phyloP scores from a whole-genome alignment of 2,797 vertebrate genomes.

The Pangasius macronema region DNA sequence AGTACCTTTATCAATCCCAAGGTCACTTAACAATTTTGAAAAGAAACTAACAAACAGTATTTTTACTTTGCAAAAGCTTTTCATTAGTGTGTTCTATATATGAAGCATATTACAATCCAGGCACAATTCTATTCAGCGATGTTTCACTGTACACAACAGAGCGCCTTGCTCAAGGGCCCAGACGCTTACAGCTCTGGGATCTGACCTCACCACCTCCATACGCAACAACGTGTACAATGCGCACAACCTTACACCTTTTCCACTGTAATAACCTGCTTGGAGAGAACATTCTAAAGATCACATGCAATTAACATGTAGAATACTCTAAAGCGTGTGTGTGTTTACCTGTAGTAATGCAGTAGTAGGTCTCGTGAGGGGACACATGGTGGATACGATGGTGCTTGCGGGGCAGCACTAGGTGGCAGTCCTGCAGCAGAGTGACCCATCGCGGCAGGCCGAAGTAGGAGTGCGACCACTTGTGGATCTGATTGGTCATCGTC shows the following conservation, averaged over 20 bases:
- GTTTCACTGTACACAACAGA: not conserved
- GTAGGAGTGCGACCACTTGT: conserved; percentile 82
- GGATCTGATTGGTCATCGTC: conserved; percentile 82
- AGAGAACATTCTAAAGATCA: not conserved
- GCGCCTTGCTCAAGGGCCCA: not conserved
- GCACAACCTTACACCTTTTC: not conserved
- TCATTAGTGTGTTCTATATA: not conserved
- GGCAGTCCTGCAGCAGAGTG: conserved; percentile 76
- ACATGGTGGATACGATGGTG: conserved; percentile 81
- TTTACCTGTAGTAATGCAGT: conserved; percentile 78
- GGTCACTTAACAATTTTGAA: too few species aligned
- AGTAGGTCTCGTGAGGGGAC: conserved; percentile 79
- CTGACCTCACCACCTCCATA: not conserved
- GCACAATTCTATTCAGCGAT: not conserved
- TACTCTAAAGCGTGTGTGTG: not conserved
- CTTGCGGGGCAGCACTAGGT: conserved; percentile 77
- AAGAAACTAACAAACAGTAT: not conserved
- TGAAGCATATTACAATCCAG: not conserved
- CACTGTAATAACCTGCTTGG: not conserved
- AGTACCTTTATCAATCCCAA: too few species aligned
- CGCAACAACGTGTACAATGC: not conserved
- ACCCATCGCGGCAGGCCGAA: conserved; percentile 77
- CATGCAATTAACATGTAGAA: not conserved
- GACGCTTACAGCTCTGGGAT: too few species aligned
- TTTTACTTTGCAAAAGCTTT: not conserved